Conservation (phyloP, 1,140 invertebrate genomes). For the Bombus sibiricus region DNA sequence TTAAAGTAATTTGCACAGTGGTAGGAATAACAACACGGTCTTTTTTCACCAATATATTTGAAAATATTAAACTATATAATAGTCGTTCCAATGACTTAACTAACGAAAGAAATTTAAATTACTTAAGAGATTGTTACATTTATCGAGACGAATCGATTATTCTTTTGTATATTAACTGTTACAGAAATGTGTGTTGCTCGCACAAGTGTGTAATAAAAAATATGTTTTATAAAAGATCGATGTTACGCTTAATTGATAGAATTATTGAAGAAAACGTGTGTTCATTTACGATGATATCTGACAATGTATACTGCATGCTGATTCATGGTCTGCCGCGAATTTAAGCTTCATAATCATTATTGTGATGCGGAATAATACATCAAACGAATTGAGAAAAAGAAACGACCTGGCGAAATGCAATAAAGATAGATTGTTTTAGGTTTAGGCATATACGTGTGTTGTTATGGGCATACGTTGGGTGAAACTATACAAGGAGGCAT, state of each 20-base stretch:
- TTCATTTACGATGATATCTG: slow-evolving; percentile 6
- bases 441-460: slow-evolving; percentile 31
- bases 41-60: background rate
- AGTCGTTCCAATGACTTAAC: background rate
- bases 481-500: slow-evolving; percentile 66
- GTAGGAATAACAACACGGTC: background rate
- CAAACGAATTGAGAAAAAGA: slow-evolving; percentile 4
- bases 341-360: slow-evolving; percentile 56
- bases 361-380: slow-evolving; percentile 23
- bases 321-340: slow-evolving; percentile 44
- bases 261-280: background rate
- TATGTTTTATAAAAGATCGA: background rate
- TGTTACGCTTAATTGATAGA: slow-evolving; percentile 2
- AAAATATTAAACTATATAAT: background rate
- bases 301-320: slow-evolving; percentile 59
- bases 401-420: background rate
- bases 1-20: background rate
- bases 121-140: too few species aligned
- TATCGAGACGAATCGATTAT: background rate
- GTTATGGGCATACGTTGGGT: slow-evolving; percentile 56
- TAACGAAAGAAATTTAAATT: too few species aligned
- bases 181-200: background rate
- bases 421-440: background rate
- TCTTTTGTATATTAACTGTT: background rate
- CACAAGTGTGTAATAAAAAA: background rate